A percentile compares a stretch with the other conserved stretches of the same genome.
Evolutionary conservation across 2,113 vertebrate species (phyloP).

Genomic region (Oxyura jamaicensis): DNA sequence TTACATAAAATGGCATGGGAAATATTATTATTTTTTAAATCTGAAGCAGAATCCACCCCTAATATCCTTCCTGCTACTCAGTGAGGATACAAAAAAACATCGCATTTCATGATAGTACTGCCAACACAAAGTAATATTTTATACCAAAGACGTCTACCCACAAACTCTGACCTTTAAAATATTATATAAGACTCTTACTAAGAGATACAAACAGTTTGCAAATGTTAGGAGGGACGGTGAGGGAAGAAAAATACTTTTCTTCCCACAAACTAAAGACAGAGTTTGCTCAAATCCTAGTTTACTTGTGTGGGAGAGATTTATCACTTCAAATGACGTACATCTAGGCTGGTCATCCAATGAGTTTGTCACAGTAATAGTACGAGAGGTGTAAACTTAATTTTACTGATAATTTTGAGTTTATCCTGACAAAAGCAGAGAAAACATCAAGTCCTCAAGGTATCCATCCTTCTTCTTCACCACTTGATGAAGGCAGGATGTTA

Average conservation of each 20-base stretch:
- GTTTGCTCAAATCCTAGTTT: neutral
- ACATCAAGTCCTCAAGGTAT: neutral
- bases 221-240: neutral
- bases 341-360: neutral
- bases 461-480: neutral
- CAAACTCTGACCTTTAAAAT: conserved; percentile 32
- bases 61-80: conserved; percentile 34
- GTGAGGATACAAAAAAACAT: neutral
- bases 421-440: neutral
- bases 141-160: neutral
- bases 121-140: conserved; percentile 57
- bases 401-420: neutral
- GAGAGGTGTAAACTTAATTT: neutral
- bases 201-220: neutral
- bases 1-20: neutral
- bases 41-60: conserved; percentile 15
- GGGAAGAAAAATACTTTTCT: neutral
- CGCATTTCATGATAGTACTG: neutral
- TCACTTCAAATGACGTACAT: neutral
- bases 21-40: neutral
- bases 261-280: neutral
- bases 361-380: fast-evolving
- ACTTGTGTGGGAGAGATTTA: neutral
- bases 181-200: conserved; percentile 10
- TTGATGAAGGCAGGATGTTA: neutral